phyloP scores from a whole-genome alignment of 2,113 vertebrate genomes.

The Pelusios castaneus region DNA sequence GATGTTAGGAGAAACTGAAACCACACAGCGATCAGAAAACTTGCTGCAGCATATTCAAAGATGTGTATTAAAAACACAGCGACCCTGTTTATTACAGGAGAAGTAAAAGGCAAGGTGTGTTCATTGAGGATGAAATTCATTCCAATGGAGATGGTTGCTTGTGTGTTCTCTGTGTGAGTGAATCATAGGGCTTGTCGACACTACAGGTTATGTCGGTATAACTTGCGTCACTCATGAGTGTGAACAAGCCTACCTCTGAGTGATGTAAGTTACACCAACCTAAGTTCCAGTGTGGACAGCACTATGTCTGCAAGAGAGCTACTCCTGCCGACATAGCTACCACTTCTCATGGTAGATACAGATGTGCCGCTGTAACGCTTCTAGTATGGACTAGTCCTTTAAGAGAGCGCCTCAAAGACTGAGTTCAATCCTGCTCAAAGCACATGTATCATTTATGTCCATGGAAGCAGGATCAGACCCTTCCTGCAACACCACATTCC shows the following conservation, averaged over 20 bases:
- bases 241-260: neutral
- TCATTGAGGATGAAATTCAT: neutral
- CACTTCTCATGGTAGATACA: neutral
- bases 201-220: neutral
- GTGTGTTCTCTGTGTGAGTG: neutral
- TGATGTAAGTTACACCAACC: neutral
- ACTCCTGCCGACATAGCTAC: neutral
- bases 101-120: neutral
- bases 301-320: neutral
- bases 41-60: neutral
- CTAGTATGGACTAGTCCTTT: neutral
- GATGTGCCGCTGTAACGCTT: neutral
- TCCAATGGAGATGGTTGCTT: neutral
- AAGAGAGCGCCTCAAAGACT: neutral
- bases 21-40: neutral
- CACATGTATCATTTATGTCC: neutral
- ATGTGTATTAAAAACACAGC: neutral
- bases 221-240: neutral
- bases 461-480: fast-evolving
- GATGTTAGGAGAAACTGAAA: neutral
- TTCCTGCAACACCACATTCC: neutral
- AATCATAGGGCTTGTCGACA: neutral
- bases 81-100: neutral
- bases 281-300: neutral
- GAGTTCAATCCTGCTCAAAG: neutral